Evolutionary conservation across 1,140 invertebrate species (phyloP).

Genomic region (Epicauta chinensis): DNA sequence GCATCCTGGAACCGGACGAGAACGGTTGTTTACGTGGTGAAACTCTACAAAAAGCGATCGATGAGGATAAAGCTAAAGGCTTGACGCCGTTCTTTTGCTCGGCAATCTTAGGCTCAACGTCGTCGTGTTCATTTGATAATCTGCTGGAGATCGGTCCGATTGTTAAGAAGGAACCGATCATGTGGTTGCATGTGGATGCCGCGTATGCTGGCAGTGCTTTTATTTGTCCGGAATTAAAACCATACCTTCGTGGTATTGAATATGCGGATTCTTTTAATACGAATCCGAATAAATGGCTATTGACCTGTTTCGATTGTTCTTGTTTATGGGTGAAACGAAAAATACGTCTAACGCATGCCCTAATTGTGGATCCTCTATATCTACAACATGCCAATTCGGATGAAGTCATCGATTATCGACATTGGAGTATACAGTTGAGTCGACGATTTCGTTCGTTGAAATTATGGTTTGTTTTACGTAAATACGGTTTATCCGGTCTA

Average conservation of each 20-base stretch:
- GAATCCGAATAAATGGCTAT: slow-evolving; percentile 90
- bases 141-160: slow-evolving; percentile 74
- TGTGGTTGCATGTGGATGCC: slow-evolving; percentile 70
- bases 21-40: slow-evolving; percentile 70
- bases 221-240: slow-evolving; percentile 76
- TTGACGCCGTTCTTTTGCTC: slow-evolving; percentile 84
- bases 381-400: slow-evolving; percentile 72
- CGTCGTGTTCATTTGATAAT: slow-evolving; percentile 77
- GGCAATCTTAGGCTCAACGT: slow-evolving; percentile 72
- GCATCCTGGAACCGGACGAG: slow-evolving; percentile 82
- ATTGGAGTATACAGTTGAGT: slow-evolving; percentile 88
- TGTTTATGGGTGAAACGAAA: slow-evolving; percentile 85
- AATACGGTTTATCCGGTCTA: slow-evolving; percentile 75
- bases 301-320: slow-evolving; percentile 87
- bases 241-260: slow-evolving; percentile 69
- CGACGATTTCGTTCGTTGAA: slow-evolving; percentile 81
- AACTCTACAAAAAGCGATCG: slow-evolving; percentile 60
- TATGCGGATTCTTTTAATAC: slow-evolving; percentile 87
- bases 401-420: slow-evolving; percentile 74
- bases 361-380: slow-evolving; percentile 92
- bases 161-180: slow-evolving; percentile 57
- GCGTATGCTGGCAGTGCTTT: slow-evolving; percentile 81
- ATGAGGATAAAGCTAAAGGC: slow-evolving; percentile 72
- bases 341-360: slow-evolving; percentile 82
- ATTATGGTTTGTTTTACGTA: slow-evolving; percentile 82